A percentile compares a stretch with the other conserved stretches of the same genome.
These are phyloP conservation scores for Eulemur rufifrons DNA, from an alignment of 2,113 vertebrate species.

Conservation along the genomic window DNA sequence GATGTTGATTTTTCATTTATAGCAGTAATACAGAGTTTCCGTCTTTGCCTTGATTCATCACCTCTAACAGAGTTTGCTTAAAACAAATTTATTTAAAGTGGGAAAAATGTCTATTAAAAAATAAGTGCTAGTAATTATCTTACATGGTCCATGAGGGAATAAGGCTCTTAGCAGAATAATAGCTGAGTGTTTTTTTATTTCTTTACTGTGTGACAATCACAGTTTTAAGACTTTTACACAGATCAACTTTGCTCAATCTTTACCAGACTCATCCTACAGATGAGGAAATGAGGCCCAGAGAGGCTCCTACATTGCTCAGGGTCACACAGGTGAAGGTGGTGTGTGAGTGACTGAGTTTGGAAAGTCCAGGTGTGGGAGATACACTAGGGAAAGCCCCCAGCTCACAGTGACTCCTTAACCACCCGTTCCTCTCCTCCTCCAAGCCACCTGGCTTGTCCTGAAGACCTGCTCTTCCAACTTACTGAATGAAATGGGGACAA, in stretches of 20 bases:
- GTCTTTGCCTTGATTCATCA: background rate
- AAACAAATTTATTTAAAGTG: background rate
- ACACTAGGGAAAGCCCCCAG: accelerated
- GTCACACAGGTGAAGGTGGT: background rate
- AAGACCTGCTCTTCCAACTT: background rate
- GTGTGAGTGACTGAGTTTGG: background rate
- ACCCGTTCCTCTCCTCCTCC: background rate
- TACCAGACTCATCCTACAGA: background rate
- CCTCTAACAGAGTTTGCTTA: background rate
- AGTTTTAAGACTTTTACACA: background rate
- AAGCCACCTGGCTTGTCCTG: background rate
- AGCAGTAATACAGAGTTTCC: background rate
- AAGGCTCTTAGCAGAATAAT: background rate
- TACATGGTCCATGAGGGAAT: background rate
- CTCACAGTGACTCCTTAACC: background rate
- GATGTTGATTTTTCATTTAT: background rate
- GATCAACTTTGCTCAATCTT: accelerated
- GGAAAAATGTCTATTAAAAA: background rate
- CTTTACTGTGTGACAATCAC: background rate
- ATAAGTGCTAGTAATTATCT: background rate
- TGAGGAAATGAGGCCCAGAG: background rate
- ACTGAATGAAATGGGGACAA: background rate
- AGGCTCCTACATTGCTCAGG: background rate
- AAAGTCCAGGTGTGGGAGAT: background rate
- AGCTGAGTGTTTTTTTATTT: background rate